These are phyloP conservation scores for Notamacropus eugenii DNA, from an alignment of 2,797 vertebrate genomes.

Conservation along the genomic window DNA sequence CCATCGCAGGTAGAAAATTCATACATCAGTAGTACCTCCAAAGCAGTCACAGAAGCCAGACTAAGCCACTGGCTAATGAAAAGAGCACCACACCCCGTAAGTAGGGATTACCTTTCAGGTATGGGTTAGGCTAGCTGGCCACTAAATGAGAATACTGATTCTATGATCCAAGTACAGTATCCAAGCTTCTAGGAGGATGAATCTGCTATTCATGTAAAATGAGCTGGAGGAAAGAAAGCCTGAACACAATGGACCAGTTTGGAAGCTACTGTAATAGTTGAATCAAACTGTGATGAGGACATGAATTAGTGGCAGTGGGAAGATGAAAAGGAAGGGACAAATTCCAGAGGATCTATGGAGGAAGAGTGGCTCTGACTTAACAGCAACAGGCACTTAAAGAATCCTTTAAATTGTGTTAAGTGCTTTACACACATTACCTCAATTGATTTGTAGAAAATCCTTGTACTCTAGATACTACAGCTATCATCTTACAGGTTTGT, in stretches of 20 bases:
- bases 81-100: no score
- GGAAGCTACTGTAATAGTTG: background rate
- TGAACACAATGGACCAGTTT: background rate
- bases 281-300: background rate
- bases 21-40: background rate
- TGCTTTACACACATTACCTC: background rate
- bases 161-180: no score
- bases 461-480: no score
- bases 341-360: background rate
- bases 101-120: no score
- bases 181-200: no score
- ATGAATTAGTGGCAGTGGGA: background rate
- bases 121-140: no score
- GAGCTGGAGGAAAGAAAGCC: background rate
- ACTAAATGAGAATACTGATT: no score
- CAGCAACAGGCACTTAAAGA: background rate
- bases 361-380: background rate
- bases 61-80: no score
- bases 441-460: background rate
- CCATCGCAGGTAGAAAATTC: background rate
- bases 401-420: background rate
- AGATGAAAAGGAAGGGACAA: background rate
- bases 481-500: no score
- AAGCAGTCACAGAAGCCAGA: no score
- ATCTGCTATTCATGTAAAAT: no score